Conservation (phyloP, 2,888 invertebrate genomes). For the Agelastica alni region DNA sequence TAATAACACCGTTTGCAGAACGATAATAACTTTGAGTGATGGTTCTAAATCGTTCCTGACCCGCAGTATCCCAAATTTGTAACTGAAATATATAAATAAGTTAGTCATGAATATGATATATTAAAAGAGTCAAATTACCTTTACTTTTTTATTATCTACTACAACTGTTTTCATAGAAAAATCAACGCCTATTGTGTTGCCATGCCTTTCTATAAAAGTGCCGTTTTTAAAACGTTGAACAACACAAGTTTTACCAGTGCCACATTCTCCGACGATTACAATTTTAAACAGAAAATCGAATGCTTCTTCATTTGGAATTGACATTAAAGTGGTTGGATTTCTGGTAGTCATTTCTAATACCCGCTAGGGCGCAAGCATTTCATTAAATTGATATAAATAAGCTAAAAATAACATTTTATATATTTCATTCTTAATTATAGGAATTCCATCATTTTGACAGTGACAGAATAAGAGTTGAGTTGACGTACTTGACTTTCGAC, state of each 20-base stretch:
- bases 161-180: slow-evolving; percentile 97
- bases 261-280: slow-evolving; percentile 89
- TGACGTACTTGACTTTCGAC: no score
- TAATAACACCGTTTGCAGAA: slow-evolving; percentile 94
- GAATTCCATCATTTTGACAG: no score
- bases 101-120: background rate
- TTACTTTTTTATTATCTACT: slow-evolving; percentile 92
- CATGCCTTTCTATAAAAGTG: slow-evolving; percentile 92
- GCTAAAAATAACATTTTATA: slow-evolving; percentile 19
- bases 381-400: slow-evolving; percentile 7
- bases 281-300: slow-evolving; percentile 97
- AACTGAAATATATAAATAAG: no score
- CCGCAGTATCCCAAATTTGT: slow-evolving; percentile 97
- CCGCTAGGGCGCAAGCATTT: slow-evolving; percentile 11
- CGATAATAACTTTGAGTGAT: slow-evolving; percentile 97
- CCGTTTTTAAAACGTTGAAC: slow-evolving; percentile 96
- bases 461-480: no score
- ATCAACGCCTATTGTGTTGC: slow-evolving; percentile 96
- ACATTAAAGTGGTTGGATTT: slow-evolving; percentile 77
- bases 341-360: slow-evolving; percentile 66
- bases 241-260: slow-evolving; percentile 92
- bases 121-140: slow-evolving; percentile 64
- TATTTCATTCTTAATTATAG: slow-evolving; percentile 9
- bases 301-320: slow-evolving; percentile 72
- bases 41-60: slow-evolving; percentile 94